phyloP scores from a whole-genome alignment of 1,140 invertebrate genomes.

The Cotesia chilonis region DNA sequence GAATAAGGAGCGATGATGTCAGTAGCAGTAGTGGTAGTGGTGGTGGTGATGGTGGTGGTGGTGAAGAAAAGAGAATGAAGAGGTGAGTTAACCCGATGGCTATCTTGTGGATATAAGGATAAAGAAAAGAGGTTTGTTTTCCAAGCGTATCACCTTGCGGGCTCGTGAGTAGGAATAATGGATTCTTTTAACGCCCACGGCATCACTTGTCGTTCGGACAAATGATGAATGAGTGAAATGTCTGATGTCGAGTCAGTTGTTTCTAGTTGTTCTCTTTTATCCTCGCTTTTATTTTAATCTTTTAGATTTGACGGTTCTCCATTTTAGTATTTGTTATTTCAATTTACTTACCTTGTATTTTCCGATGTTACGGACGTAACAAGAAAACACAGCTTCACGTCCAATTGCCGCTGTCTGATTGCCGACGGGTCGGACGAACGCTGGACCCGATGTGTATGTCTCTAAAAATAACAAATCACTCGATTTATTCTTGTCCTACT shows the following conservation, averaged over 20 bases:
- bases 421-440: constrained; percentile 76
- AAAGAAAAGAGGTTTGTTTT: constrained; percentile 27
- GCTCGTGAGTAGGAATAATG: constrained; percentile 32
- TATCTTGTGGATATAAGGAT: constrained; percentile 14
- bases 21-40: background rate
- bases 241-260: no score
- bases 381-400: constrained; percentile 79
- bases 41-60: background rate
- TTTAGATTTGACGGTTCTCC: background rate
- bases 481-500: no score
- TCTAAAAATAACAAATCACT: constrained; percentile 25
- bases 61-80: constrained; percentile 4
- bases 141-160: constrained; percentile 23
- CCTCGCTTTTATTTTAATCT: background rate
- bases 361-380: constrained; percentile 80
- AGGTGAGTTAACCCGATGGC: constrained; percentile 1
- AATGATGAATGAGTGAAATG: constrained; percentile 30
- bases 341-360: constrained; percentile 76
- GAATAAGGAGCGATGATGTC: background rate
- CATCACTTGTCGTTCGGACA: constrained; percentile 27
- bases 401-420: constrained; percentile 84
- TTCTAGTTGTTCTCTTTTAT: no score
- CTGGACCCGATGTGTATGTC: constrained; percentile 66
- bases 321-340: background rate
- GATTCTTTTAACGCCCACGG: constrained; percentile 23